Evolutionary conservation across 2,797 vertebrate species (phyloP).

Genomic region (Pangasius sanitwongsei): DNA sequence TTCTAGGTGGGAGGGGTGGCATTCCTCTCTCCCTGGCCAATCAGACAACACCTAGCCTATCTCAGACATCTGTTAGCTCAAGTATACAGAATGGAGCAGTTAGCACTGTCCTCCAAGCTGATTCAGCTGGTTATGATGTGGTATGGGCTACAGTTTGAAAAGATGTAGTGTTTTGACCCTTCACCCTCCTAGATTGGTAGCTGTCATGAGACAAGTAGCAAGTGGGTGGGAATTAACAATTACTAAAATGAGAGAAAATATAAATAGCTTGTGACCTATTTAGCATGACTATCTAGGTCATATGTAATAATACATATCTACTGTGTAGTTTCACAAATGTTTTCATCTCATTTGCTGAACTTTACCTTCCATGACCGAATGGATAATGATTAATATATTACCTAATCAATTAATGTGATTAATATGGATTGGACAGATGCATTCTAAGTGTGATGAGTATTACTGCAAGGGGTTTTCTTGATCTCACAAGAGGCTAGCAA

Average conservation of each 20-base stretch:
- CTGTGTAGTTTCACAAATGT: not conserved
- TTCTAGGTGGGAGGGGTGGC: not conserved
- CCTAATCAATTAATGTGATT: conserved; percentile 47
- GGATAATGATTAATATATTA: not conserved
- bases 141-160: not conserved
- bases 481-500: conserved; percentile 27
- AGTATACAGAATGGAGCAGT: not conserved
- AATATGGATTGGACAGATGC: conserved; percentile 35
- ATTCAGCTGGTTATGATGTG: not conserved
- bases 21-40: not conserved
- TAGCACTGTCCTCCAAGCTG: not conserved
- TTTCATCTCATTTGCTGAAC: not conserved
- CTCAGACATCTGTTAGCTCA: not conserved
- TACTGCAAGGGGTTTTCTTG: conserved; percentile 1
- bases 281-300: not conserved
- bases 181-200: not conserved
- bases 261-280: not conserved
- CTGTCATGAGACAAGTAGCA: not conserved
- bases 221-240: not conserved
- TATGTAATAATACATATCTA: conserved; percentile 3
- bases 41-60: not conserved
- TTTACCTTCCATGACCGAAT: conserved; percentile 28
- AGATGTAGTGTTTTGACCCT: not conserved
- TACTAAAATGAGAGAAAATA: not conserved
- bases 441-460: conserved; percentile 46